Evolutionary conservation across 1,140 invertebrate genomes (phyloP).

Genomic region (Magallana gigas): DNA sequence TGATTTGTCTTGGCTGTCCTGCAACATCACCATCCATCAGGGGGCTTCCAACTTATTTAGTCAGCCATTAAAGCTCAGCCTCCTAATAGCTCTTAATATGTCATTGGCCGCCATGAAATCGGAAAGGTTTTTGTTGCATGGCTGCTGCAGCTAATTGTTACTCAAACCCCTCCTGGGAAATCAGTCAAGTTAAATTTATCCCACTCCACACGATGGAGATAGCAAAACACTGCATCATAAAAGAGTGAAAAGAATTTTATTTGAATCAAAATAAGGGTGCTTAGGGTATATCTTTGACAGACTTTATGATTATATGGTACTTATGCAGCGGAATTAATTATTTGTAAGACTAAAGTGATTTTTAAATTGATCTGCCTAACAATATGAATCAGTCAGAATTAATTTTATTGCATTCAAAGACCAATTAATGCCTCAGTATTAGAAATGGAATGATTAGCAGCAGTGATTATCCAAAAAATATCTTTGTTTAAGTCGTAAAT

Average conservation of each 20-base stretch:
- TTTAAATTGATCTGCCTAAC: too few relatives aligned
- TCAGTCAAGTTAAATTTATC: background rate
- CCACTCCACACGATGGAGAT: background rate
- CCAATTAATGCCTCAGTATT: too few relatives aligned
- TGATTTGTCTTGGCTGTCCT: background rate
- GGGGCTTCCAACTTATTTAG: background rate
- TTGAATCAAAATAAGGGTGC: too few relatives aligned
- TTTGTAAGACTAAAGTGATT: too few relatives aligned
- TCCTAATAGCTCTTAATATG: background rate
- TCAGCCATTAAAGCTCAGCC: background rate
- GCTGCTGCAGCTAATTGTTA: slow-evolving; percentile 1
- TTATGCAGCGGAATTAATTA: too few relatives aligned
- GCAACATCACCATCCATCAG: background rate
- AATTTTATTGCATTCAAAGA: too few relatives aligned
- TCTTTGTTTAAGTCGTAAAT: too few relatives aligned
- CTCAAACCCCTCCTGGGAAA: background rate
- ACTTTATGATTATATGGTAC: too few relatives aligned
- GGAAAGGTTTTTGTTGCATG: background rate
- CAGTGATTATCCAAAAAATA: too few relatives aligned
- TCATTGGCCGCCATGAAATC: background rate
- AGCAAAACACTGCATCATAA: background rate
- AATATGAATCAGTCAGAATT: too few relatives aligned
- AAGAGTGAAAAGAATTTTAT: background rate
- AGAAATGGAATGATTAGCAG: too few relatives aligned
- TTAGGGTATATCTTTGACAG: too few relatives aligned